phyloP scores from a whole-genome alignment of 2,797 vertebrate genomes.

The Esox masquinongy region DNA sequence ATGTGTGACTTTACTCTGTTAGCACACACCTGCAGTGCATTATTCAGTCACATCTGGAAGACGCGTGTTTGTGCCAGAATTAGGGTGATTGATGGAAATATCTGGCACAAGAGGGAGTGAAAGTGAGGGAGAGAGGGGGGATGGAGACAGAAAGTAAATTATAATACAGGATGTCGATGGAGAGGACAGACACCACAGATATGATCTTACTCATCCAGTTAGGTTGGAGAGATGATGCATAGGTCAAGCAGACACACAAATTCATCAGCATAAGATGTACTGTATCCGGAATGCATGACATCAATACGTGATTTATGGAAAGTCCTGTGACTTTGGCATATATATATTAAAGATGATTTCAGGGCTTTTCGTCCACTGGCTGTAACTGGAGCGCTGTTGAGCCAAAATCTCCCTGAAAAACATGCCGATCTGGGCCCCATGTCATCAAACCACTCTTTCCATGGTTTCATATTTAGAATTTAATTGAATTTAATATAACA shows the following conservation, averaged over 20 bases:
- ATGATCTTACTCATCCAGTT: constrained; percentile 17
- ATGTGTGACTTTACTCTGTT: background rate
- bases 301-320: background rate
- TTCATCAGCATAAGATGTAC: background rate
- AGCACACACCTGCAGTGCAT: constrained; percentile 14
- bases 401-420: too few species aligned
- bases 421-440: constrained; percentile 14
- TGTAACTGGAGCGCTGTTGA: constrained; percentile 13
- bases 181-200: background rate
- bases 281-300: background rate
- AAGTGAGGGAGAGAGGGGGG: background rate
- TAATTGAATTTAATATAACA: too few species aligned
- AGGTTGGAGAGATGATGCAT: background rate
- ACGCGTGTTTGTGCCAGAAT: background rate
- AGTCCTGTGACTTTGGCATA: background rate
- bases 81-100: constrained; percentile 49
- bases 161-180: background rate
- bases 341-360: background rate
- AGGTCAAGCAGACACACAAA: background rate
- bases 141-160: background rate
- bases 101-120: background rate
- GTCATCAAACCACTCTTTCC: background rate
- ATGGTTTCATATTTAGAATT: too few species aligned
- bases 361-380: background rate
- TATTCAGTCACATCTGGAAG: constrained; percentile 19